phyloP scores from a whole-genome alignment of 2,888 invertebrate species.

The Meloe dianella region DNA sequence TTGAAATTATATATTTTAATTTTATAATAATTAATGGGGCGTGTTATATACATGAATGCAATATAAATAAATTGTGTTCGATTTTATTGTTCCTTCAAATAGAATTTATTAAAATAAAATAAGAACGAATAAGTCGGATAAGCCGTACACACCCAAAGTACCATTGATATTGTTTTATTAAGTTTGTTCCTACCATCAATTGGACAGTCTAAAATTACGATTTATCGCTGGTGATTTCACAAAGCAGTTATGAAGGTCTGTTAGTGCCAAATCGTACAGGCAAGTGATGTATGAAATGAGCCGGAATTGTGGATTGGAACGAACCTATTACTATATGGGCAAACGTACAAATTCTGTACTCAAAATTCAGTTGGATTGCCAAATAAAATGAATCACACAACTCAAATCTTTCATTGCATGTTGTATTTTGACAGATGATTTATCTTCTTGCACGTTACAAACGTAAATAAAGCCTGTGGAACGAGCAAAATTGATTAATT shows the following conservation, averaged over 20 bases:
- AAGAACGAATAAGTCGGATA: too few species aligned
- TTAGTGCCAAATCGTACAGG: too few species aligned
- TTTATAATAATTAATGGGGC: background rate
- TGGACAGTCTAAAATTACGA: too few species aligned
- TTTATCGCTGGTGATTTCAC: too few species aligned
- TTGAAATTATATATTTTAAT: background rate
- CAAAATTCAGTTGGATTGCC: background rate
- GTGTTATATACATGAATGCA: background rate
- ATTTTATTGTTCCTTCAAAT: background rate
- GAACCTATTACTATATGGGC: background rate
- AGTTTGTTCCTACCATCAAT: too few species aligned
- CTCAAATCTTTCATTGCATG: background rate
- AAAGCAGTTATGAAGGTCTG: too few species aligned
- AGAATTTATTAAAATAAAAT: background rate
- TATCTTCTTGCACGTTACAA: background rate
- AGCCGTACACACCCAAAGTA: too few species aligned
- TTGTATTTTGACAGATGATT: background rate
- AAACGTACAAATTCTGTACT: background rate
- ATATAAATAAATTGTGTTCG: conserved; percentile 1
- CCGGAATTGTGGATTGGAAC: too few species aligned
- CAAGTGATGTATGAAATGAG: too few species aligned
- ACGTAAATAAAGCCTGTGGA: background rate
- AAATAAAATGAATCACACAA: background rate
- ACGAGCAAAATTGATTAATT: background rate
- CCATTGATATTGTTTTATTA: too few species aligned